Conservation (phyloP, 2,888 invertebrate species). For the Melipona beecheii region DNA sequence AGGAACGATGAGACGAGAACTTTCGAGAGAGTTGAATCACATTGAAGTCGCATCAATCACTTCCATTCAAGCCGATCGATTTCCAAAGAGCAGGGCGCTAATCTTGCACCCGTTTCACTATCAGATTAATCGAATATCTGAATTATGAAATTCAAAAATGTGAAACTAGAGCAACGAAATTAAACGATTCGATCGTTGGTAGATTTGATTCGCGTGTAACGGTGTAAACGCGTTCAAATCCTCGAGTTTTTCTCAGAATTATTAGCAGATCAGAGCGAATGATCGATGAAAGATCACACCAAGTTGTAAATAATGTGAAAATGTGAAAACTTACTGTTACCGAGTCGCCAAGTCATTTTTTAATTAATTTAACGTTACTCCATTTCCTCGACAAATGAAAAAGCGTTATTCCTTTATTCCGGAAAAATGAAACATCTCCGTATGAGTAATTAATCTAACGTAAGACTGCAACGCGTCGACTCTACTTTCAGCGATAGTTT, state of each 20-base stretch:
- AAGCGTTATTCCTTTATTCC: neutral
- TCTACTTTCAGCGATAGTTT: neutral
- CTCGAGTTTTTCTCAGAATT: too few relatives aligned
- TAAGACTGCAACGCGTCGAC: neutral
- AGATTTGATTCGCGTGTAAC: too few relatives aligned
- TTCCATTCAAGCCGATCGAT: neutral
- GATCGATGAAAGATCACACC: too few relatives aligned
- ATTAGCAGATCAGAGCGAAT: too few relatives aligned
- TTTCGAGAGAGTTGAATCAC: neutral
- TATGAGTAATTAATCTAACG: neutral
- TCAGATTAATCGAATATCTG: neutral
- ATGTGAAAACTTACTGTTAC: too few relatives aligned
- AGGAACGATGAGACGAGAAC: neutral
- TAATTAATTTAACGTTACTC: too few relatives aligned
- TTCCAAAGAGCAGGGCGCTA: neutral
- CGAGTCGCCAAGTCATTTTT: too few relatives aligned
- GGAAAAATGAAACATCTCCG: neutral
- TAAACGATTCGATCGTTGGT: too few relatives aligned
- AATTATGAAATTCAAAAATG: neutral
- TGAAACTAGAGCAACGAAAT: neutral
- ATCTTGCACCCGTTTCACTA: neutral
- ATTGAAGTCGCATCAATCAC: neutral
- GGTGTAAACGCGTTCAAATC: too few relatives aligned
- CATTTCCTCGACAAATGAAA: too few relatives aligned
- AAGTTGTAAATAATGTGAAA: too few relatives aligned